Evolutionary conservation across 2,888 invertebrate species (phyloP).

Genomic region (Conistra vaccinii): DNA sequence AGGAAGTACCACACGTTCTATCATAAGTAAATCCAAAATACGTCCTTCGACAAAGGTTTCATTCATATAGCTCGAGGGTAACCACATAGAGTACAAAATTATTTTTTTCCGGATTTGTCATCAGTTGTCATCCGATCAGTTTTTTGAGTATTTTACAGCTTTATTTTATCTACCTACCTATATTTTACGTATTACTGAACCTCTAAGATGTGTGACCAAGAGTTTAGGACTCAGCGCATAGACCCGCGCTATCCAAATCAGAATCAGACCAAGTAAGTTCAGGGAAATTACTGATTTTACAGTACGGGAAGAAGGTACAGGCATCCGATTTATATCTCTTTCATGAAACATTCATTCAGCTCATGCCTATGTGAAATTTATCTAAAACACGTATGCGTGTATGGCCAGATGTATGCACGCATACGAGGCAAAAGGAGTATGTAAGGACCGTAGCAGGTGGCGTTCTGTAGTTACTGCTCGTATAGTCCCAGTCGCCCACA

Average conservation of each 20-base stretch:
- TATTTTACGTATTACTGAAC: constrained; percentile 13
- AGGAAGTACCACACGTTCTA: no score
- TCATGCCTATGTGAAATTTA: neutral
- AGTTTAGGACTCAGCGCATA: constrained; percentile 84
- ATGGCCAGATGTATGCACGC: neutral
- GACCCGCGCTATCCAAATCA: constrained; percentile 86
- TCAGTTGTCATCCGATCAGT: neutral
- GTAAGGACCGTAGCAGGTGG: neutral
- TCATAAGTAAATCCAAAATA: neutral
- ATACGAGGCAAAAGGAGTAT: neutral
- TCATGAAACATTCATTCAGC: neutral
- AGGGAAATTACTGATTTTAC: neutral
- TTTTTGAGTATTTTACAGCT: constrained; percentile 11
- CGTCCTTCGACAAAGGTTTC: constrained; percentile 20
- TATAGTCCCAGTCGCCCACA: no score
- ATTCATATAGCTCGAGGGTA: constrained; percentile 5
- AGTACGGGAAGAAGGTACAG: neutral
- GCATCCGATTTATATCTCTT: neutral
- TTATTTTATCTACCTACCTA: constrained; percentile 10
- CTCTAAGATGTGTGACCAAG: constrained; percentile 84
- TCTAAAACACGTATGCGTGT: no score
- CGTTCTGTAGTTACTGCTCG: neutral
- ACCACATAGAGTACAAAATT: constrained; percentile 29
- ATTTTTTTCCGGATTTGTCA: constrained; percentile 50
- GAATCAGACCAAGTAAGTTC: constrained; percentile 83